Conservation (phyloP, 2,797 vertebrate species). For the Carcharodon carcharias region DNA sequence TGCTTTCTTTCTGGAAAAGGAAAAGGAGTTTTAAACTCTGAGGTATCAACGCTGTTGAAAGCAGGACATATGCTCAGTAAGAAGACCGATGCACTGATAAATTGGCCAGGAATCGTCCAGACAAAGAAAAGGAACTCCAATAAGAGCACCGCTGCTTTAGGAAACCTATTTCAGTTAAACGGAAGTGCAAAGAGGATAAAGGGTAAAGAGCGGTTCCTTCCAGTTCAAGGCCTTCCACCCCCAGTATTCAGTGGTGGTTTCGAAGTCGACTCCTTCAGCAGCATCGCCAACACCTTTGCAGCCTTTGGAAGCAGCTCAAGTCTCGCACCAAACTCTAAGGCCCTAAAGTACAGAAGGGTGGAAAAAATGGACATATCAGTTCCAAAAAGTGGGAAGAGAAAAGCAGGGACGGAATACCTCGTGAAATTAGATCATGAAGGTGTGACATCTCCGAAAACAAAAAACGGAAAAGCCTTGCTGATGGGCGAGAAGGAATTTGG, state of each 20-base stretch:
- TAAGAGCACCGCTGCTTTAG: slow-evolving; percentile 56
- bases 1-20: not conserved
- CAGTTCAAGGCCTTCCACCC: slow-evolving; percentile 57
- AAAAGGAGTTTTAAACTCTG: slow-evolving; percentile 30
- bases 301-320: slow-evolving; percentile 61
- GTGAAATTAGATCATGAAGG: slow-evolving; percentile 96
- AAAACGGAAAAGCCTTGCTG: slow-evolving; percentile 82
- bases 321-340: slow-evolving; percentile 58
- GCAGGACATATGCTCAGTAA: slow-evolving; percentile 15
- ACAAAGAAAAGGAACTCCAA: slow-evolving; percentile 66
- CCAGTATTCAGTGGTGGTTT: slow-evolving; percentile 86
- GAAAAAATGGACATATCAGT: slow-evolving; percentile 14
- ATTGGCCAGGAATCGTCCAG: slow-evolving; percentile 68
- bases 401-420: slow-evolving; percentile 64
- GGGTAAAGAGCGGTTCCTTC: slow-evolving; percentile 68
- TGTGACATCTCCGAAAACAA: slow-evolving; percentile 94
- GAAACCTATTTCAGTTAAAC: slow-evolving; percentile 77
- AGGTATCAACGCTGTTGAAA: slow-evolving; percentile 23
- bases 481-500: slow-evolving; percentile 66
- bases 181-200: slow-evolving; percentile 69
- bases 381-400: slow-evolving; percentile 58
- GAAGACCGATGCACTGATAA: slow-evolving; percentile 55
- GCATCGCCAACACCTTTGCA: slow-evolving; percentile 83
- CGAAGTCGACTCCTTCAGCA: slow-evolving; percentile 85
- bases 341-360: slow-evolving; percentile 56